phyloP scores from a whole-genome alignment of 2,113 vertebrate species.

The Malaclemys terrapin region DNA sequence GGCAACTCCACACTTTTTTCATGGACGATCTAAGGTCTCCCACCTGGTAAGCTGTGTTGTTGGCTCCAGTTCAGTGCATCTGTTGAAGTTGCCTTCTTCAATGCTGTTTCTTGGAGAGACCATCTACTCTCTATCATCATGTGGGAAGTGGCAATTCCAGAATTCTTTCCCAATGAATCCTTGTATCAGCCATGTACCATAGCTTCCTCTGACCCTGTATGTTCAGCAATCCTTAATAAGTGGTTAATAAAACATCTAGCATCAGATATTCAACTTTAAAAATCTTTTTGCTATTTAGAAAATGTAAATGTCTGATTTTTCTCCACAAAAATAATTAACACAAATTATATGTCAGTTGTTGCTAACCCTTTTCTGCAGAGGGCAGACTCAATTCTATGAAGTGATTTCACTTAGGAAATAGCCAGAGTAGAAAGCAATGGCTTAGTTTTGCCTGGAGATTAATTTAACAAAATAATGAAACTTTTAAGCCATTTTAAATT shows the following conservation, averaged over 20 bases:
- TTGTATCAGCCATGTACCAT: accelerated
- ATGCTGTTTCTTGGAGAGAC: background rate
- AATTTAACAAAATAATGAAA: constrained; percentile 10
- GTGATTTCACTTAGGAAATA: background rate
- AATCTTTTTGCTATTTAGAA: background rate
- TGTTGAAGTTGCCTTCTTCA: background rate
- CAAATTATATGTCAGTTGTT: background rate
- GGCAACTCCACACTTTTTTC: background rate
- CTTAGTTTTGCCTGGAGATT: background rate
- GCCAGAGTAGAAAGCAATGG: background rate
- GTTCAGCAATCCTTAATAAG: background rate
- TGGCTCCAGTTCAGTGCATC: background rate
- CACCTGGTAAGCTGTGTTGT: background rate
- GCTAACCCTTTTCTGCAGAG: background rate
- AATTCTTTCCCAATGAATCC: background rate
- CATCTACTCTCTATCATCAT: background rate
- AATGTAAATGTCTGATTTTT: background rate
- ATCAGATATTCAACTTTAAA: background rate
- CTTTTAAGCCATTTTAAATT: background rate
- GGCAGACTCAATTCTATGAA: background rate
- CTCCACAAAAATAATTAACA: background rate
- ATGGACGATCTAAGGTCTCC: background rate
- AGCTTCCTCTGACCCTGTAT: accelerated
- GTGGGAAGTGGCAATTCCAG: background rate
- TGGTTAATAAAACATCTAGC: background rate